phyloP scores from a whole-genome alignment of 2,888 invertebrate species.

The Bibio marci region DNA sequence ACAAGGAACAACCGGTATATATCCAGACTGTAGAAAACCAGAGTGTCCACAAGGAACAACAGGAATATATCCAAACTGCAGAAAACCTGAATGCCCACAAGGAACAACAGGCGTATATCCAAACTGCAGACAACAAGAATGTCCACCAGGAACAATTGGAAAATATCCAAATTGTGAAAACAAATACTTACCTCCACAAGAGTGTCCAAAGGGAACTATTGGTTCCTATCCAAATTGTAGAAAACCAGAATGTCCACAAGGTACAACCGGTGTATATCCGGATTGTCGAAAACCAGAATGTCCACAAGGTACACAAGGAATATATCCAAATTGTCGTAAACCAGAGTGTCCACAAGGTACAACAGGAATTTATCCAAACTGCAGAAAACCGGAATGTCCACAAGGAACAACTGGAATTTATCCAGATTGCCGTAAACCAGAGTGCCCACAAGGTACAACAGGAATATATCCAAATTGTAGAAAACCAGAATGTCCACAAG shows the following conservation, averaged over 20 bases:
- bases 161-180: constrained; percentile 1
- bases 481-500: constrained; percentile 3
- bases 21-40: background rate
- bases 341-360: constrained; percentile 1
- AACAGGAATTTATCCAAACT: constrained; percentile 1
- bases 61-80: constrained; percentile 2
- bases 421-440: constrained; percentile 1
- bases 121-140: background rate
- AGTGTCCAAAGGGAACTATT: constrained; percentile 1
- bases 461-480: constrained; percentile 3
- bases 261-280: background rate
- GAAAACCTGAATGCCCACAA: constrained; percentile 1
- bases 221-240: constrained; percentile 1
- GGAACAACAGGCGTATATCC: constrained; percentile 3
- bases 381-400: background rate
- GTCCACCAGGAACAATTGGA: constrained; percentile 1
- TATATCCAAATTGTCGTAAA: background rate
- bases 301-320: background rate
- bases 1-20: background rate
- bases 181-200: background rate
- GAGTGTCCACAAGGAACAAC: background rate
- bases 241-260: background rate
- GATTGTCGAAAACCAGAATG: constrained; percentile 1
- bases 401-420: background rate
- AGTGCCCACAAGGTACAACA: constrained; percentile 1